Conservation (phyloP, 1,140 invertebrate species). For the Scaptomyza montana region DNA sequence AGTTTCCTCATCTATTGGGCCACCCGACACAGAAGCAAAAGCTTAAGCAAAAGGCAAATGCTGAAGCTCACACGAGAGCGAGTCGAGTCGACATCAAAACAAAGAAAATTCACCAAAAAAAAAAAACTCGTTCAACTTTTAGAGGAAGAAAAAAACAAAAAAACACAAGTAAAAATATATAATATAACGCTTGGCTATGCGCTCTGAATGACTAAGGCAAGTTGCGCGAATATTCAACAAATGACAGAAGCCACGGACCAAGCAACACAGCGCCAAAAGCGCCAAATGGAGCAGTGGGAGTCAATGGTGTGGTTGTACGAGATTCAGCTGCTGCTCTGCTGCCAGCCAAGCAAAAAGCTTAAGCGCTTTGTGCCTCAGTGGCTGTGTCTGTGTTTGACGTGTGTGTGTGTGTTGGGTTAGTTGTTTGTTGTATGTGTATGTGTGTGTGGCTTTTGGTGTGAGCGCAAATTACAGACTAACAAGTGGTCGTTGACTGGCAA, state of each 20-base stretch:
- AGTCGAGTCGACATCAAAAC: constrained; percentile 66
- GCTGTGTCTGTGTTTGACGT: constrained; percentile 58
- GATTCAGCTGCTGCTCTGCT: constrained; percentile 37
- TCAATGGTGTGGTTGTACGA: not conserved
- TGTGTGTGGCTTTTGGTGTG: constrained; percentile 34
- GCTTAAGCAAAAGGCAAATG: constrained; percentile 31
- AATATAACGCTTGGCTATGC: constrained; percentile 54
- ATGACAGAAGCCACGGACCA: constrained; percentile 65
- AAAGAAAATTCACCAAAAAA: constrained; percentile 59
- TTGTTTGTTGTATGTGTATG: constrained; percentile 28
- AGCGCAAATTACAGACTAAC: constrained; percentile 79
- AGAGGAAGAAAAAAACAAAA: constrained; percentile 15
- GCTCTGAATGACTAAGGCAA: constrained; percentile 66
- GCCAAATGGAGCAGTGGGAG: not conserved
- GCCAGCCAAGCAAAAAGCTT: constrained; percentile 66
- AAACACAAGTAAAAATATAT: constrained; percentile 15
- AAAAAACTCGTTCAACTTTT: constrained; percentile 56
- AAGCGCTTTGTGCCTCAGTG: constrained; percentile 73
- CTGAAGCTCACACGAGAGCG: constrained; percentile 48
- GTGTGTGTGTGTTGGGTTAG: constrained; percentile 26
- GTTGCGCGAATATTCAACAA: constrained; percentile 75
- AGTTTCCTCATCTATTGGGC: constrained; percentile 43
- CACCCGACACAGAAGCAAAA: not conserved
- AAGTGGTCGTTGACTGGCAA: constrained; percentile 81
- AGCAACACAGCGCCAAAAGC: constrained; percentile 52